Conservation (phyloP, 2,113 vertebrate genomes). For the Hydropotes inermis region DNA sequence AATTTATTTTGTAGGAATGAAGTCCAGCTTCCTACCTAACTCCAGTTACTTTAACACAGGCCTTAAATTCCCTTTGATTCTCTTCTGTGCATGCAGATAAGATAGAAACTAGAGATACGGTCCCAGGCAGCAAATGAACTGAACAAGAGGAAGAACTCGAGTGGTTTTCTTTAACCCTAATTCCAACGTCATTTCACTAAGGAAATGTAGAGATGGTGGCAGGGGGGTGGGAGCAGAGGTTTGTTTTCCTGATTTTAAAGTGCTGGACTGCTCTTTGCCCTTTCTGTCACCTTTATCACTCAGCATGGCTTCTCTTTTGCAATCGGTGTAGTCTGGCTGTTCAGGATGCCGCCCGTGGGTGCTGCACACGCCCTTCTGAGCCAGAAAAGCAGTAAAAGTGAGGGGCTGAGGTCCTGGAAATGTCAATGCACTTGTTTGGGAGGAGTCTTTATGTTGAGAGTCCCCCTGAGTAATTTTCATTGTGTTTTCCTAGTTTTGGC, state of each 20-base stretch:
- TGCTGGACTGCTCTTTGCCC: background rate
- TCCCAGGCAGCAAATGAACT: background rate
- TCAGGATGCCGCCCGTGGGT: rapidly evolving
- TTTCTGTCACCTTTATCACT: background rate
- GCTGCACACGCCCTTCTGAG: background rate
- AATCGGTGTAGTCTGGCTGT: background rate
- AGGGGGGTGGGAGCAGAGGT: background rate
- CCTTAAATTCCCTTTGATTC: background rate
- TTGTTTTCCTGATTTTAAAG: background rate
- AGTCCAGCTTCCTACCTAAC: background rate
- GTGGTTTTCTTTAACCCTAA: background rate
- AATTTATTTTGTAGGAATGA: background rate
- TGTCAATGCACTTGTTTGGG: background rate
- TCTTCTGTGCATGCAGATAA: background rate
- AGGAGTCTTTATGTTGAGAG: background rate
- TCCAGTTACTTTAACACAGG: background rate
- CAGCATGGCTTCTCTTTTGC: background rate
- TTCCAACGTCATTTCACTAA: background rate
- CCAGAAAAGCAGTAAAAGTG: background rate
- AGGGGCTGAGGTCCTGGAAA: background rate
- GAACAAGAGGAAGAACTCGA: background rate
- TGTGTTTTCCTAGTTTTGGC: background rate
- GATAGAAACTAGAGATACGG: background rate
- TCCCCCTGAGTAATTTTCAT: background rate
- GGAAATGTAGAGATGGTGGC: background rate